A percentile compares a stretch with the other conserved stretches of the same genome.
Conservation (phyloP, 2,888 invertebrate genomes). For the Ornithoptera priamus region DNA sequence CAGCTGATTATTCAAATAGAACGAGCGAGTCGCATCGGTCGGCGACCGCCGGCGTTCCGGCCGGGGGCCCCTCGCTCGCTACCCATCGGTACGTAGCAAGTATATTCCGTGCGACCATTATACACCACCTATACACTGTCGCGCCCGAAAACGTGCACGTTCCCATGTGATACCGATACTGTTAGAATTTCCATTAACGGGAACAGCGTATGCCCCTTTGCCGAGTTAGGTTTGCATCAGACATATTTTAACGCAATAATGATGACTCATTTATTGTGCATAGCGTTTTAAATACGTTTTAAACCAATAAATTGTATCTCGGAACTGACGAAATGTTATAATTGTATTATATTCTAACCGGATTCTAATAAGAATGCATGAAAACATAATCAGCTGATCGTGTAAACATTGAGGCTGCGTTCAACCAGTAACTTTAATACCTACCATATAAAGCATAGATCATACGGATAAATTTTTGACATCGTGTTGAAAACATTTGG, state of each 20-base stretch:
- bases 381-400: conserved; percentile 71
- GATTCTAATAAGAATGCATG: conserved; percentile 48
- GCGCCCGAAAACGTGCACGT: conserved; percentile 28
- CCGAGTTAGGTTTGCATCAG: background rate
- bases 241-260: background rate
- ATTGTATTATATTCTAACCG: conserved; percentile 45
- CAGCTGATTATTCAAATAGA: conserved; percentile 81
- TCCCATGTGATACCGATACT: conserved; percentile 12
- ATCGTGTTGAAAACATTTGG: conserved; percentile 6
- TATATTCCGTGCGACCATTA: conserved; percentile 32
- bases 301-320: background rate
- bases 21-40: conserved; percentile 67
- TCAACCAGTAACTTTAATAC: conserved; percentile 26
- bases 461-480: conserved; percentile 18
- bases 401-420: conserved; percentile 63
- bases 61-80: conserved; percentile 43
- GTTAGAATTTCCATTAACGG: conserved; percentile 1
- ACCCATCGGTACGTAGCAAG: conserved; percentile 39
- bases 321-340: background rate
- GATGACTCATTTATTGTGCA: background rate
- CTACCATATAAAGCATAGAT: conserved; percentile 26
- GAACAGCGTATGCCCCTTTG: background rate
- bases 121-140: conserved; percentile 24
- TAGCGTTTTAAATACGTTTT: background rate
- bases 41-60: conserved; percentile 56